These are phyloP conservation scores for Orestias chungarensis DNA, from an alignment of 2,797 vertebrate genomes.

Conservation along the genomic window DNA sequence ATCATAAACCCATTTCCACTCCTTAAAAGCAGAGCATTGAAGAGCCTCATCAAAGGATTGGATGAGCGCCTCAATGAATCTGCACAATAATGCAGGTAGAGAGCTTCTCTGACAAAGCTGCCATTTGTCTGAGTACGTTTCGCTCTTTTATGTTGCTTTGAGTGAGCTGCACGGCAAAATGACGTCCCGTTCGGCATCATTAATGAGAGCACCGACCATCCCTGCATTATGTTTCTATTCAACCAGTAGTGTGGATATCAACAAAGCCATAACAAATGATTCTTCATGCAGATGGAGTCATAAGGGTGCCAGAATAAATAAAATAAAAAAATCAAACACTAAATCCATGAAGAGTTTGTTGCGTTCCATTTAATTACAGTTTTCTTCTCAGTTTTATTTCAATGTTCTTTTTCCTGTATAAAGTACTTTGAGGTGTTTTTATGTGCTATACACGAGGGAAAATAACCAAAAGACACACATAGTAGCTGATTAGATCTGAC, in stretches of 20 bases:
- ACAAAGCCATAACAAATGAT: constrained; percentile 2
- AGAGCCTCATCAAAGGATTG: constrained; percentile 76
- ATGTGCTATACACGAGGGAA: neutral
- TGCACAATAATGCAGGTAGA: constrained; percentile 78
- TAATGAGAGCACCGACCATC: constrained; percentile 17
- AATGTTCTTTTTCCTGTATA: neutral
- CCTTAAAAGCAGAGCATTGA: constrained; percentile 34
- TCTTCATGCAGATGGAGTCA: too few relatives aligned
- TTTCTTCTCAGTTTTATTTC: neutral
- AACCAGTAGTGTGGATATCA: constrained; percentile 8
- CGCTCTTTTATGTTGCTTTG: constrained; percentile 44
- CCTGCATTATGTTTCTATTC: constrained; percentile 2
- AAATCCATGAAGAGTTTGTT: neutral
- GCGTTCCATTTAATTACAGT: neutral
- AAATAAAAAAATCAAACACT: neutral
- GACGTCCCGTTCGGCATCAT: constrained; percentile 24
- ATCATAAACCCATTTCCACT: constrained; percentile 50
- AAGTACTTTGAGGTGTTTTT: neutral
- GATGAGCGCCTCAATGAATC: constrained; percentile 71
- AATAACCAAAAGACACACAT: too few relatives aligned
- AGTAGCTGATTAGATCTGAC: too few relatives aligned
- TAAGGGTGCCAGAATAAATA: too few relatives aligned
- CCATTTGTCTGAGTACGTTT: constrained; percentile 27
- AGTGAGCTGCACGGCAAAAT: constrained; percentile 27
- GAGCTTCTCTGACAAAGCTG: constrained; percentile 57